Evolutionary conservation across 2,113 vertebrate species (phyloP).

Genomic region (Rhea pennata): DNA sequence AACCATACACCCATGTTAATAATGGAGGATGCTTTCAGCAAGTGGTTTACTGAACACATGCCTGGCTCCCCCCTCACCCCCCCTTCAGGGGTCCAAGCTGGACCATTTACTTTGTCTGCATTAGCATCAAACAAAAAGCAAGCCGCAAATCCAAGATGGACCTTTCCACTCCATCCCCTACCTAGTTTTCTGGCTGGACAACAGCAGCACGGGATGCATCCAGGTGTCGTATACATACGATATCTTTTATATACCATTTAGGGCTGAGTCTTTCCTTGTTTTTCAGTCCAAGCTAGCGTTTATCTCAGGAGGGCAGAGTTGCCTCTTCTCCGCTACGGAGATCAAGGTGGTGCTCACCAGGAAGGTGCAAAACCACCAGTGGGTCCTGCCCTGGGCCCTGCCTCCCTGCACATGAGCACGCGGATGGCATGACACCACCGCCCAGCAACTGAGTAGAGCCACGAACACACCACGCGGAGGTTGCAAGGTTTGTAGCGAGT

Average conservation of each 20-base stretch:
- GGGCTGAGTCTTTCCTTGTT: background rate
- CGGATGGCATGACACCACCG: background rate
- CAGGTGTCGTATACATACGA: rapidly evolving
- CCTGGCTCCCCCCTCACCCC: background rate
- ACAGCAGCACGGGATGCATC: background rate
- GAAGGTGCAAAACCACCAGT: background rate
- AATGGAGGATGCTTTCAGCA: background rate
- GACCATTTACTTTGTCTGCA: constrained; percentile 2
- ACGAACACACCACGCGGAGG: background rate
- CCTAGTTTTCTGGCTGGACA: background rate
- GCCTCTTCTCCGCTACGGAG: background rate
- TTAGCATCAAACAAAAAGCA: background rate
- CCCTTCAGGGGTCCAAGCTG: background rate
- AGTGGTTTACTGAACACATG: background rate
- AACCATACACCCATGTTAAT: background rate
- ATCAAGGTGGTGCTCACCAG: background rate
- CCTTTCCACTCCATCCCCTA: background rate
- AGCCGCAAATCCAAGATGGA: background rate
- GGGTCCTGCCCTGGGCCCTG: too few relatives aligned
- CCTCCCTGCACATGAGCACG: too few relatives aligned
- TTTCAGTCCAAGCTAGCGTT: background rate
- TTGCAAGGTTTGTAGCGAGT: too few relatives aligned
- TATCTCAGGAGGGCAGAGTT: background rate
- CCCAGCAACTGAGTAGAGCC: too few relatives aligned
- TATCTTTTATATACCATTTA: background rate